Conservation (phyloP, 2,797 vertebrate species). For the Brachyalestes nurse region DNA sequence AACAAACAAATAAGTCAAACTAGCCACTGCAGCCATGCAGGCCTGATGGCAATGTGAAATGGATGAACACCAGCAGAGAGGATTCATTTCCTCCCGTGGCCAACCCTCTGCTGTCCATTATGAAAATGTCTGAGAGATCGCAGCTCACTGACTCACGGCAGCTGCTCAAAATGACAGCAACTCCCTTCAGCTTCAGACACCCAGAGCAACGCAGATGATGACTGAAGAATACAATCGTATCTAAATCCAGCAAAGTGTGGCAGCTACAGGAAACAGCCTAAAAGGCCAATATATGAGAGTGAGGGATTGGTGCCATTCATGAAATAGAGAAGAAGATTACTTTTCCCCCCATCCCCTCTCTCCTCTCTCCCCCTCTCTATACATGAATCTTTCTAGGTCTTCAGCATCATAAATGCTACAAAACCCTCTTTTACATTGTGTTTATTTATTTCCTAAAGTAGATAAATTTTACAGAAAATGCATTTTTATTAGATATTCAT, state of each 20-base stretch:
- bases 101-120: constrained; percentile 13
- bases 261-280: constrained; percentile 59
- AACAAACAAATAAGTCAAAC: not conserved
- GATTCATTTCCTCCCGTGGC: not conserved
- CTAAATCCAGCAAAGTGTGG: constrained; percentile 65
- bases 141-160: constrained; percentile 1
- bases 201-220: constrained; percentile 62
- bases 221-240: constrained; percentile 69
- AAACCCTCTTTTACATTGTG: not conserved
- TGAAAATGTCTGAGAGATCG: constrained; percentile 34
- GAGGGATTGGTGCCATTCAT: not conserved
- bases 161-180: constrained; percentile 28
- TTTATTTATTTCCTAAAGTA: not conserved
- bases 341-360: not conserved
- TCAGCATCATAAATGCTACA: not conserved
- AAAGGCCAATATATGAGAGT: constrained; percentile 45
- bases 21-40: not conserved
- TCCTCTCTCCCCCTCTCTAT: not conserved
- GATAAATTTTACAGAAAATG: too few species aligned
- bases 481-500: too few species aligned
- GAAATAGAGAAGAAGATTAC: not conserved
- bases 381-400: not conserved
- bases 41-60: not conserved
- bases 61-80: not conserved
- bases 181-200: constrained; percentile 42